phyloP scores from a whole-genome alignment of 2,797 vertebrate genomes.

The Picus viridis region DNA sequence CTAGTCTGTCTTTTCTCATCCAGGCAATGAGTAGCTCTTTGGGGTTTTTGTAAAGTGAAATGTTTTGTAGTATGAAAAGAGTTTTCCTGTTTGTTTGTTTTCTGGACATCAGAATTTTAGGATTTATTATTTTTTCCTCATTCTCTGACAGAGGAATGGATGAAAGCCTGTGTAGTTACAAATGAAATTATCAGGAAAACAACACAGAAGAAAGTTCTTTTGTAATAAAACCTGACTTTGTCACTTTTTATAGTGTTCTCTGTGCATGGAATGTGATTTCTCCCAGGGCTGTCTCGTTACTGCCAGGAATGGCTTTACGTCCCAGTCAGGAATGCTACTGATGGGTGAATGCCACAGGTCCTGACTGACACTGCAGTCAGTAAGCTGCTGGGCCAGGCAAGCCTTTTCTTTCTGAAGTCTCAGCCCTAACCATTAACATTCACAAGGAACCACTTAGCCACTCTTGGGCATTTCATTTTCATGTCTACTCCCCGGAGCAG shows the following conservation, averaged over 20 bases:
- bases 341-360: neutral
- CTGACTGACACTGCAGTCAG: neutral
- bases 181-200: neutral
- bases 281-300: neutral
- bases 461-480: neutral
- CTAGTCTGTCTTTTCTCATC: neutral
- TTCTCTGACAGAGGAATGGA: constrained; percentile 17
- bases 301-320: constrained; percentile 9
- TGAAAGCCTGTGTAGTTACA: constrained; percentile 40
- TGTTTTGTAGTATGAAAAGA: constrained; percentile 41
- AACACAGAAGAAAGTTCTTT: constrained; percentile 42
- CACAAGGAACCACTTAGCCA: neutral
- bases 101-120: constrained; percentile 42
- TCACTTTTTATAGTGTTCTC: constrained; percentile 51
- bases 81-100: constrained; percentile 18
- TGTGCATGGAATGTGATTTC: constrained; percentile 6
- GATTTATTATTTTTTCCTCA: constrained; percentile 18
- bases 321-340: constrained; percentile 9
- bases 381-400: constrained; percentile 2
- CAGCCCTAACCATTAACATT: neutral
- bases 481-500: neutral
- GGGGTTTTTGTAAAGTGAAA: constrained; percentile 49
- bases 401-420: neutral
- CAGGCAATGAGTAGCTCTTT: neutral
- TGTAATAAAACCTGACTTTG: constrained; percentile 25